phyloP scores from a whole-genome alignment of 2,888 invertebrate species.

The Melanargia galathea region DNA sequence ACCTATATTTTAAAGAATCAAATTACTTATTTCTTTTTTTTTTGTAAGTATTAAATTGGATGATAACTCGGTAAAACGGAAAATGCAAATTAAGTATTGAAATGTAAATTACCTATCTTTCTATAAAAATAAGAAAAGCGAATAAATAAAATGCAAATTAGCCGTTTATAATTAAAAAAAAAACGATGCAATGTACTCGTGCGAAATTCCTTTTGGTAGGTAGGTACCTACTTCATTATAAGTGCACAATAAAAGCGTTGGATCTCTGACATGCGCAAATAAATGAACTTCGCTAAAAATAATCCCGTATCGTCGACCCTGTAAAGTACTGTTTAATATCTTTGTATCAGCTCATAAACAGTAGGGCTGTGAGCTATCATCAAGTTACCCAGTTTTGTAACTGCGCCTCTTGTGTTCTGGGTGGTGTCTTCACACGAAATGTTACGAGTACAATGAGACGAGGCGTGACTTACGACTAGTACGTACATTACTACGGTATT shows the following conservation, averaged over 20 bases:
- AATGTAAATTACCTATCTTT: background rate
- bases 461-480: too few relatives aligned
- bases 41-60: background rate
- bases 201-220: slow-evolving; percentile 33
- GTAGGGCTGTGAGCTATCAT: slow-evolving; percentile 1
- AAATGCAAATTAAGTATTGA: background rate
- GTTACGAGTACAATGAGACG: too few relatives aligned
- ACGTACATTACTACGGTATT: too few relatives aligned
- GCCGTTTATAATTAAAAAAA: slow-evolving; percentile 27
- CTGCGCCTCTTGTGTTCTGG: background rate
- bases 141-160: slow-evolving; percentile 11
- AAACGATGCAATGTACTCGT: slow-evolving; percentile 29
- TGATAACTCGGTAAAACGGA: background rate
- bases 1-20: slow-evolving; percentile 4
- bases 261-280: slow-evolving; percentile 40
- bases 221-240: slow-evolving; percentile 37
- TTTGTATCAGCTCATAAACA: slow-evolving; percentile 40
- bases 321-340: slow-evolving; percentile 49
- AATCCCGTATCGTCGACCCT: slow-evolving; percentile 59
- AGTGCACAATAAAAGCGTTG: slow-evolving; percentile 38
- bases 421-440: background rate
- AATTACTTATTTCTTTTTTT: background rate
- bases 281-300: slow-evolving; percentile 47
- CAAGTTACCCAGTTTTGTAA: background rate
- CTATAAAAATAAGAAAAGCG: background rate